Percentiles rank a stretch among this genome's conserved stretches.
These are phyloP conservation scores for Thaleichthys pacificus DNA, from an alignment of 2,797 vertebrate species.

Conservation along the genomic window DNA sequence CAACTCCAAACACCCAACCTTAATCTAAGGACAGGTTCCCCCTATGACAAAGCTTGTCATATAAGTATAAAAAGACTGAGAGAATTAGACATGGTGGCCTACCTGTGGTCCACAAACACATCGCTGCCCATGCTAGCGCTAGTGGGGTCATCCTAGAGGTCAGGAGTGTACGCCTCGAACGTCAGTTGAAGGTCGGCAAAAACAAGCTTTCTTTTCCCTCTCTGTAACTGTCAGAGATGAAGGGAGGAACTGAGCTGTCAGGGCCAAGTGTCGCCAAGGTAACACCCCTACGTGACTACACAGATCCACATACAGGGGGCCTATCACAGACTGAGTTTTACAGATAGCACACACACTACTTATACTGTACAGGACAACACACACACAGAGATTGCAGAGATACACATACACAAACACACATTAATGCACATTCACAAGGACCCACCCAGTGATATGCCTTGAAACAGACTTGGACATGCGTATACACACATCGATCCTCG, in stretches of 20 bases:
- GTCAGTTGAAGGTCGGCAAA: conserved; percentile 27
- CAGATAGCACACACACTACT: conserved; percentile 21
- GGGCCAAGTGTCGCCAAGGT: conserved; percentile 42
- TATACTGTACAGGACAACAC: conserved; percentile 1
- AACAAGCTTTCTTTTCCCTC: conserved; percentile 56
- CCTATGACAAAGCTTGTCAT: not conserved
- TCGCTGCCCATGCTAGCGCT: conserved; percentile 42
- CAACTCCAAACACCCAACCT: not conserved
- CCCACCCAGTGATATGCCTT: not conserved
- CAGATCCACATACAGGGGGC: conserved; percentile 25
- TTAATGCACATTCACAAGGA: not conserved
- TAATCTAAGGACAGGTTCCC: not conserved
- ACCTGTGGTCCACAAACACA: conserved; percentile 60
- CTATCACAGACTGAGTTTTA: conserved; percentile 47
- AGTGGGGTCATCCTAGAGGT: conserved; percentile 44
- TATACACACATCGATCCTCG: not conserved
- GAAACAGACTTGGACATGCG: not conserved
- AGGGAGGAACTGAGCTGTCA: conserved; percentile 57
- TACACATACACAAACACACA: conserved; percentile 12
- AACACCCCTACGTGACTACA: conserved; percentile 54
- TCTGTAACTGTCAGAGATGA: conserved; percentile 52
- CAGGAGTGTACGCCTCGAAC: conserved; percentile 8
- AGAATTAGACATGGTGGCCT: conserved; percentile 6
- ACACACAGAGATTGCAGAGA: not conserved
- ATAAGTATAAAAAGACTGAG: not conserved